Evolutionary conservation across 2,113 vertebrate species (phyloP).

Genomic region (Aegypius monachus): DNA sequence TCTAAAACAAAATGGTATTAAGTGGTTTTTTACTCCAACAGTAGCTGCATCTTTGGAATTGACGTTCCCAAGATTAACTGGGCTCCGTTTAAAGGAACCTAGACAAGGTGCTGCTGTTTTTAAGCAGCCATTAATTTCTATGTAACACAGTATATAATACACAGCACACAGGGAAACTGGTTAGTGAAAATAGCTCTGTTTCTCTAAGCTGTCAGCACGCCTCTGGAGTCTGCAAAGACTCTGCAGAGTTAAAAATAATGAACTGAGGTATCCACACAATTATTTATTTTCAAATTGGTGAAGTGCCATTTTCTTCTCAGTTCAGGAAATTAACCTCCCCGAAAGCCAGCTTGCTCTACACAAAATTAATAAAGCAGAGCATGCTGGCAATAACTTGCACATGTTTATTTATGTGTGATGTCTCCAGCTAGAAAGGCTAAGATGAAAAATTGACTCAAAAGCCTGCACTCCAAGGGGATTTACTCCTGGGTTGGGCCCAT

Average conservation of each 20-base stretch:
- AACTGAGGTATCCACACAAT: constrained; percentile 57
- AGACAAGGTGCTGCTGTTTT: background rate
- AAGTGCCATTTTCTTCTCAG: constrained; percentile 64
- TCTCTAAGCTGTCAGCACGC: constrained; percentile 31
- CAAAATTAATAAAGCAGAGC: constrained; percentile 72
- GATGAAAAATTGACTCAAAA: constrained; percentile 66
- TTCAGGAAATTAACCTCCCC: constrained; percentile 68
- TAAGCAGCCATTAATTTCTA: background rate
- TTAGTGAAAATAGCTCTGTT: constrained; percentile 23
- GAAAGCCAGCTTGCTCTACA: constrained; percentile 67
- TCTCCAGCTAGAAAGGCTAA: constrained; percentile 58
- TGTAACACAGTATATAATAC: background rate
- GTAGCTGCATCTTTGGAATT: background rate
- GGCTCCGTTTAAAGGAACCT: background rate
- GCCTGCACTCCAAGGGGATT: constrained; percentile 43
- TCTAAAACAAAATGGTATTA: background rate
- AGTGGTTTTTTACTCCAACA: background rate
- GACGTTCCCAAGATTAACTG: background rate
- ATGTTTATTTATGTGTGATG: constrained; percentile 68
- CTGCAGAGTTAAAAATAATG: constrained; percentile 64
- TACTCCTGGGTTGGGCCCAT: constrained; percentile 21
- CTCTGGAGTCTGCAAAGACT: constrained; percentile 15
- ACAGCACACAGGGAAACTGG: background rate
- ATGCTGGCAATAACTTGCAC: constrained; percentile 59
- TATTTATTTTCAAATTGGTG: constrained; percentile 68